Percentiles rank a stretch among this genome's conserved stretches.
phyloP scores from a whole-genome alignment of 2,888 invertebrate genomes.

The Mesorhabditis sp. region DNA sequence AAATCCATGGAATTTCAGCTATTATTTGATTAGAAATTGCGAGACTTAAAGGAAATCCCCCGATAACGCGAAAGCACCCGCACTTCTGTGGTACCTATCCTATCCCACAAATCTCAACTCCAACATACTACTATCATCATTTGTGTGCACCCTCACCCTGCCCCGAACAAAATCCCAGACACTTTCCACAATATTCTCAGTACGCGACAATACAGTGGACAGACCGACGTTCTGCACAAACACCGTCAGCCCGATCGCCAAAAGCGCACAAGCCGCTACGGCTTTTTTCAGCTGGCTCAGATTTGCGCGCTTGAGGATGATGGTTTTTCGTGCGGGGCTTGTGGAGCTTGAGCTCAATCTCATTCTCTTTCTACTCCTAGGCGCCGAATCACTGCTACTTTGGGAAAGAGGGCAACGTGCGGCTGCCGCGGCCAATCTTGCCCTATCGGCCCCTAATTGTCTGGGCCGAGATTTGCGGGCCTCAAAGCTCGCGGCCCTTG shows the following conservation, averaged over 20 bases:
- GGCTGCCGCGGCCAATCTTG: not conserved
- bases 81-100: not conserved
- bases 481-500: not conserved
- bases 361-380: conserved; percentile 11
- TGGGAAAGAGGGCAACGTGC: not conserved
- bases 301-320: not conserved
- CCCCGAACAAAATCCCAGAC: not conserved
- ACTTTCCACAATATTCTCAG: not conserved
- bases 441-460: conserved; percentile 2
- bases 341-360: not conserved
- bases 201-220: not conserved
- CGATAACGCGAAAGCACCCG: no score
- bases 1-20: no score
- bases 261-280: not conserved
- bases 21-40: no score
- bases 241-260: not conserved
- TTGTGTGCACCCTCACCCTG: not conserved
- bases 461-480: not conserved
- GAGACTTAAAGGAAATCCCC: no score
- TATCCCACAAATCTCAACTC: not conserved
- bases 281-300: not conserved
- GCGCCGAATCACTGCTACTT: conserved; percentile 9
- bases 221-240: not conserved
- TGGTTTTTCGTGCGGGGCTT: no score
- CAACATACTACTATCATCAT: not conserved